Evolutionary conservation across 2,888 invertebrate species (phyloP), one percentile per base, ranked within the genome.

Genomic region (Volucella inanis): DNA sequence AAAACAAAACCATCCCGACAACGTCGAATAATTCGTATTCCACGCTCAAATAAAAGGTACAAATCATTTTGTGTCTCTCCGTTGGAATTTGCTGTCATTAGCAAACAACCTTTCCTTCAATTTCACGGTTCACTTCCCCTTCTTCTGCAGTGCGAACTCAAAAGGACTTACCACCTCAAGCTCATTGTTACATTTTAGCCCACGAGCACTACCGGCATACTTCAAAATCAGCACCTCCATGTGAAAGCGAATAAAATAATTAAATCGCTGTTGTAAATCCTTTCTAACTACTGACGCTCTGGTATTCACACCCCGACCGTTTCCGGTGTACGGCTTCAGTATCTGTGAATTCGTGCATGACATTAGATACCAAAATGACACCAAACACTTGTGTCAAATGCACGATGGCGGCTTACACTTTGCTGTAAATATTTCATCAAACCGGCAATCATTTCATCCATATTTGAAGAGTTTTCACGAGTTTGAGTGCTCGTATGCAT

Each of bases 171-270:
- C 31, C 31, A 31, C 31, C 31, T 31, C 31, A 31, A 31, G 6
- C 31, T 31, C 31, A 31, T 31, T 31, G 31, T 31, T 6, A 31
- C 31, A 6, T 31, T 31, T 4, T 31, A 4, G 31, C 31, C 31
- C 31, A 31, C 31, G 31, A 31, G 31, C 31, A 31, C 31, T 31
- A 31, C 31, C 6, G 6, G 31, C 31, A 10, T 8, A 55, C 55
- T 55, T 54, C 15, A 31, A 45, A 22, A 22, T 61, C 38, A n/a
- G 43, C 52, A 72, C 43, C 62, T 15, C 18, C 50, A n/a, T 49
- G 43, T 61, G 61, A 71, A 61, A 61, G 31, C n/a, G 22, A 61
- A 61, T 43, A 52, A 52, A 59, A 70, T 41, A 43, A 61, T 15
- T 61, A 12, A 52, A 54, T 47, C 18, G 11, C 11, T 64, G 14